phyloP scores from a whole-genome alignment of 2,888 invertebrate species.

The Parascotia fuliginaria region DNA sequence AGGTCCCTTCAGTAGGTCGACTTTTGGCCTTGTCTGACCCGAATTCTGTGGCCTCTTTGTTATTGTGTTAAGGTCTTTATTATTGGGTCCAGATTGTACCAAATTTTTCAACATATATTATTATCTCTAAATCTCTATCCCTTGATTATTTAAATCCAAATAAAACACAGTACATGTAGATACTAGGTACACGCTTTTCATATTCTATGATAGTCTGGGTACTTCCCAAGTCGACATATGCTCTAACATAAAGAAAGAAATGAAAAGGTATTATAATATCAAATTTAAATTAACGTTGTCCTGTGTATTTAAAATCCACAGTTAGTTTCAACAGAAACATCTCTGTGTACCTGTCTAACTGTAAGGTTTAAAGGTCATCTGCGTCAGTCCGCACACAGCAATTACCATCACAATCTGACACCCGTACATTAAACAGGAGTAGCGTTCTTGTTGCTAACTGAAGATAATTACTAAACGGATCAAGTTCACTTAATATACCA shows the following conservation, averaged over 20 bases:
- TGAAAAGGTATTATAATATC: no score
- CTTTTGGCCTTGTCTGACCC: conserved; percentile 13
- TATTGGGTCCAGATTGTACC: background rate
- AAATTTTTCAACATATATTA: no score
- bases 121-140: no score
- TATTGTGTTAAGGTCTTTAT: background rate
- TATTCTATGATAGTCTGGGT: no score
- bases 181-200: background rate
- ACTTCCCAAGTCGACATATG: no score
- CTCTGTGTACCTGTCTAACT: background rate
- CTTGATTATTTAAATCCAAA: no score
- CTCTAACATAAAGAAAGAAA: no score
- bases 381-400: background rate
- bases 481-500: background rate
- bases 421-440: background rate
- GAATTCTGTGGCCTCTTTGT: conserved; percentile 1
- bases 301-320: no score
- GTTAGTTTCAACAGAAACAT: no score
- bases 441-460: background rate
- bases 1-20: conserved; percentile 19
- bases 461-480: background rate
- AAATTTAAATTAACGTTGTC: no score
- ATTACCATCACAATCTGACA: background rate
- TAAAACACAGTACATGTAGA: no score
- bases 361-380: background rate